Evolutionary conservation across 37 sponge, comb jelly and placozoan species (phyloP), one percentile per base, ranked within the genome.

Genomic region (Chondrilla cf. caribensis): DNA sequence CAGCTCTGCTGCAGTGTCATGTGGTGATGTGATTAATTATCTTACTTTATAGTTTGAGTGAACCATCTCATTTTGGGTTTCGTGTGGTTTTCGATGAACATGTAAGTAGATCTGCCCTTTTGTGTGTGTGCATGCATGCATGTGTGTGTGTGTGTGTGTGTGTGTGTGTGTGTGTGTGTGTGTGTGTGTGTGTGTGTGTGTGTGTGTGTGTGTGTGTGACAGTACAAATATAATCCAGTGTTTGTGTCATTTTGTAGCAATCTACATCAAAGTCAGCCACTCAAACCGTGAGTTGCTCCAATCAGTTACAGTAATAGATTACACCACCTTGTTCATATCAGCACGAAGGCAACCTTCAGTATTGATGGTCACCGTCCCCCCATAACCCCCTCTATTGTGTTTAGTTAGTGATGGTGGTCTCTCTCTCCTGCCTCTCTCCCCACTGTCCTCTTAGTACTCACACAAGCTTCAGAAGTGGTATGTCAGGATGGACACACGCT

Each of bases 211-310:
- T 60, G 22, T 15, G 22, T 19, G 64, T 60, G 64, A n/a, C n/a
- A n/a, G n/a, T n/a, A n/a, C n/a, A n/a, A n/a, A n/a, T n/a, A n/a
- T n/a, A n/a, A n/a, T n/a, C n/a, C n/a, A n/a, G n/a, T n/a, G n/a
- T n/a, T n/a, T n/a, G n/a, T n/a, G n/a, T n/a, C 15, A 4, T 60
- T 29, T n/a, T 28, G 29, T 62, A 62, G 64, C 64, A 62, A 62
- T n/a, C 64, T 19, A 62, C 64, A 62, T n/a, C 64, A 5, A 62
- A 62, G 64, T 62, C 64, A 62, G 25, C 64, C 29, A n/a, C 64
- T 19, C 64, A 62, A 28, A 62, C 64, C 29, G 64, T 62, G 29
- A 62, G 64, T 62, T 55, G 11, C 57, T n/a, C n/a, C n/a, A n/a
- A n/a, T n/a, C n/a, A n/a, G n/a, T n/a, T n/a, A n/a, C n/a, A n/a